Percentiles rank a stretch among this genome's conserved stretches.
These are phyloP conservation scores for Vesta saturnalis DNA, from an alignment of 2,888 invertebrate species.

Conservation along the genomic window DNA sequence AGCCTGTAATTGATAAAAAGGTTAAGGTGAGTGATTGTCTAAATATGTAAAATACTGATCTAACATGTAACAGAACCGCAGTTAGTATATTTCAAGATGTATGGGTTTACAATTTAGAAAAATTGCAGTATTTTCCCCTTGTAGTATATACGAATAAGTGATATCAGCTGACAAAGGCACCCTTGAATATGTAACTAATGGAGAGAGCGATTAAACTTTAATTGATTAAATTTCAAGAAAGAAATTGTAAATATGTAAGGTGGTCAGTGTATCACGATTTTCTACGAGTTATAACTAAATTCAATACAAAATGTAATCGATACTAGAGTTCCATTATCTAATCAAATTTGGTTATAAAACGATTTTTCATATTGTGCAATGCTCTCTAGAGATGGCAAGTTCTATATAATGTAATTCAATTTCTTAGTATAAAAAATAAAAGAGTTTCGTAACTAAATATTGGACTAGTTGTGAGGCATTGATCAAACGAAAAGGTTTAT, in stretches of 20 bases:
- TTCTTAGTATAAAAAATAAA: not conserved
- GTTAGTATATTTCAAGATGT: no score
- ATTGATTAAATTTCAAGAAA: no score
- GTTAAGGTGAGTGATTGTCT: conserved; percentile 70
- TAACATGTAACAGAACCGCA: not conserved
- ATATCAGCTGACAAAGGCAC: no score
- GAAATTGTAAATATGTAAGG: not conserved
- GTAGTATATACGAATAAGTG: no score
- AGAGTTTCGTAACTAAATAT: not conserved
- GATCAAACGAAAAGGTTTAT: no score
- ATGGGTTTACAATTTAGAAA: no score
- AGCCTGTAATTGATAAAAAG: conserved; percentile 75
- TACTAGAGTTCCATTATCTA: conserved; percentile 3
- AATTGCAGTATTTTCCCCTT: no score
- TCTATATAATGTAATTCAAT: conserved; percentile 14
- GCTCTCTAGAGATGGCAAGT: not conserved
- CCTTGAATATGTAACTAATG: no score
- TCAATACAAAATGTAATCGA: not conserved
- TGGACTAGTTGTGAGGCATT: not conserved
- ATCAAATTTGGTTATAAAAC: conserved; percentile 7
- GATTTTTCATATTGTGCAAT: conserved; percentile 1
- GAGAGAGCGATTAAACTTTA: no score
- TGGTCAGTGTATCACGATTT: not conserved
- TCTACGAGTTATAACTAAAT: no score
- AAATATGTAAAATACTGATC: not conserved